Percentiles rank a stretch among this genome's conserved stretches.
These are phyloP conservation scores for Scomberomorus guttatus DNA, from an alignment of 2,797 vertebrate species.

Conservation along the genomic window DNA sequence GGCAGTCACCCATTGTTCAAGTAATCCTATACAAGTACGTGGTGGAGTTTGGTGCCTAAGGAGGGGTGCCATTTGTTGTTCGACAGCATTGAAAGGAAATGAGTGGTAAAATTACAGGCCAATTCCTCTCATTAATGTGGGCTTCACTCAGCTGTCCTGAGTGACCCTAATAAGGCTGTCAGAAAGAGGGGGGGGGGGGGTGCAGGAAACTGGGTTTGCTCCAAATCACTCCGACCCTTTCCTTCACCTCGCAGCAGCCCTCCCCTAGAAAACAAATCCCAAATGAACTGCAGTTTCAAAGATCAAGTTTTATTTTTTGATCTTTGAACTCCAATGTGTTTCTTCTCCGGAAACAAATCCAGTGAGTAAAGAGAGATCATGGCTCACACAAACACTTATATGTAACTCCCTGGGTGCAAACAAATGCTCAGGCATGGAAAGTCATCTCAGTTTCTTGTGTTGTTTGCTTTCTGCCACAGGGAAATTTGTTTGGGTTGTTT, in stretches of 20 bases:
- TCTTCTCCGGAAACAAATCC: conserved; percentile 51
- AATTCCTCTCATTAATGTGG: conserved; percentile 80
- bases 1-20: conserved; percentile 71
- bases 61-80: conserved; percentile 76
- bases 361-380: conserved; percentile 30
- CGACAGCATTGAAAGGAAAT: conserved; percentile 75
- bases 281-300: conserved; percentile 62
- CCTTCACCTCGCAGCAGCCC: conserved; percentile 40
- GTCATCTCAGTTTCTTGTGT: conserved; percentile 40
- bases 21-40: conserved; percentile 68
- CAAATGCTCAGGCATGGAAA: conserved; percentile 51
- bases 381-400: conserved; percentile 40
- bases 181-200: conserved; percentile 40
- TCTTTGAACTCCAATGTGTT: conserved; percentile 54
- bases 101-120: conserved; percentile 81
- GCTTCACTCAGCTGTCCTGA: conserved; percentile 74
- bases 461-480: conserved; percentile 46
- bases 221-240: conserved; percentile 45
- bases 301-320: conserved; percentile 53
- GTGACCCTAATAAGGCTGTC: conserved; percentile 81
- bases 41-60: conserved; percentile 53
- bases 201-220: conserved; percentile 42
- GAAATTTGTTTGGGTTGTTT: conserved; percentile 53
- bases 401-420: conserved; percentile 46
- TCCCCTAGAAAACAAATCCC: conserved; percentile 67